phyloP scores from a whole-genome alignment of 1,140 invertebrate species.

The Panonychus citri region DNA sequence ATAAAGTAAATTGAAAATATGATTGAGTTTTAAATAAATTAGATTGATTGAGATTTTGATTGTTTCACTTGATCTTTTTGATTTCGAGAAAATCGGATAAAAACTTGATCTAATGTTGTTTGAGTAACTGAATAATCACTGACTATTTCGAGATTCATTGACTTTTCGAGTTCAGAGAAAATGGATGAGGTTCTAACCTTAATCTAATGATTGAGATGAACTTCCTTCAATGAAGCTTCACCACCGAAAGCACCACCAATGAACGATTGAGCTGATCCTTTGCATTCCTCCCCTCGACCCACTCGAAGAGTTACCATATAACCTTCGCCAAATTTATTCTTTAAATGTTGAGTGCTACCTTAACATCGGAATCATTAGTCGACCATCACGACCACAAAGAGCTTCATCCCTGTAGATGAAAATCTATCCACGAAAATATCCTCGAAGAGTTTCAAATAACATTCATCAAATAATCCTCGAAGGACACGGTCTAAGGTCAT shows the following conservation, averaged over 20 bases:
- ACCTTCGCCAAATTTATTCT: slow-evolving; percentile 47
- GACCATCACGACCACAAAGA: slow-evolving; percentile 71
- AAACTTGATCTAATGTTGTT: slow-evolving; percentile 42
- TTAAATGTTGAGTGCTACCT: slow-evolving; percentile 41
- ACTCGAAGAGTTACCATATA: slow-evolving; percentile 6
- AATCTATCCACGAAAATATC: neutral
- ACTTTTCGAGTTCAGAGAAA: slow-evolving; percentile 36
- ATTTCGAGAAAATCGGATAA: slow-evolving; percentile 25
- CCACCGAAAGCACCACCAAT: slow-evolving; percentile 10
- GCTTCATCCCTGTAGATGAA: slow-evolving; percentile 45
- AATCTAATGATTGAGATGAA: slow-evolving; percentile 19
- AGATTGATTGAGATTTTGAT: too few relatives aligned
- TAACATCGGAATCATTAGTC: slow-evolving; percentile 49
- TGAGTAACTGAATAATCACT: slow-evolving; percentile 51
- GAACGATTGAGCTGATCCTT: slow-evolving; percentile 7
- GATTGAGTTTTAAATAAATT: too few relatives aligned
- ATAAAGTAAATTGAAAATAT: too few relatives aligned
- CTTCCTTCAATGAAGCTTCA: slow-evolving; percentile 12
- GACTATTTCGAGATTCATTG: slow-evolving; percentile 28
- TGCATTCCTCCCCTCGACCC: neutral
- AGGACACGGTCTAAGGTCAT: too few relatives aligned
- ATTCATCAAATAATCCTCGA: slow-evolving; percentile 16
- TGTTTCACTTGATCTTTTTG: slow-evolving; percentile 6
- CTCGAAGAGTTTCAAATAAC: slow-evolving; percentile 7
- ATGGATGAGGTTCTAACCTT: slow-evolving; percentile 32